Percentiles rank a stretch among this genome's conserved stretches.
Evolutionary conservation across 53 echinoderm and acorn worm genomes (phyloP).

Genomic region (Holothuria leucospilota): DNA sequence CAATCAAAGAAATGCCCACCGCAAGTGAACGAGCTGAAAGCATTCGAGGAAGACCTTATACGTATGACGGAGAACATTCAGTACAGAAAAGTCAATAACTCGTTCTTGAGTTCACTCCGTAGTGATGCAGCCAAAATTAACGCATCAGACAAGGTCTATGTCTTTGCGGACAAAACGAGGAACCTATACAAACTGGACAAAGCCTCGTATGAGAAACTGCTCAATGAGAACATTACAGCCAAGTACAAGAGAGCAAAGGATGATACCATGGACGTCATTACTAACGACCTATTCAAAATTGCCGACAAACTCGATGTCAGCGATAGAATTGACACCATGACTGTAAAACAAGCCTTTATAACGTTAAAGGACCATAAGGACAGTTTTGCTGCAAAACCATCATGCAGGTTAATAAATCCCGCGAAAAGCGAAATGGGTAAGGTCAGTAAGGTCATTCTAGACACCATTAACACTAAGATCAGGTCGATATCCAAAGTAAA

Average conservation of each 20-base stretch:
- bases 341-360: background rate
- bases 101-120: conserved; percentile 25
- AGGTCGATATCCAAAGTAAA: conserved; percentile 27
- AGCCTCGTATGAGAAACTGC: background rate
- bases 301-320: conserved; percentile 16
- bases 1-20: conserved; percentile 13
- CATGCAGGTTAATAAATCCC: conserved; percentile 48
- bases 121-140: conserved; percentile 32
- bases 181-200: conserved; percentile 16
- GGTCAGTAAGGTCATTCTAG: conserved; percentile 49
- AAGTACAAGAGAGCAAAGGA: conserved; percentile 2
- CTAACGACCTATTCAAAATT: background rate
- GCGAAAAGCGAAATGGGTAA: conserved; percentile 57
- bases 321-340: conserved; percentile 38
- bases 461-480: conserved; percentile 45
- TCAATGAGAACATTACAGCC: conserved; percentile 18
- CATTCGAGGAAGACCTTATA: conserved; percentile 45
- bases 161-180: conserved; percentile 45
- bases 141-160: conserved; percentile 40
- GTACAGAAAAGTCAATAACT: conserved; percentile 22
- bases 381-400: conserved; percentile 29
- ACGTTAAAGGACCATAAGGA: conserved; percentile 43
- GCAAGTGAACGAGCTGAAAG: conserved; percentile 19
- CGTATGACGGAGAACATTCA: conserved; percentile 39
- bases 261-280: background rate